Evolutionary conservation across 2,113 vertebrate species (phyloP).

Genomic region (Sialia sialis): DNA sequence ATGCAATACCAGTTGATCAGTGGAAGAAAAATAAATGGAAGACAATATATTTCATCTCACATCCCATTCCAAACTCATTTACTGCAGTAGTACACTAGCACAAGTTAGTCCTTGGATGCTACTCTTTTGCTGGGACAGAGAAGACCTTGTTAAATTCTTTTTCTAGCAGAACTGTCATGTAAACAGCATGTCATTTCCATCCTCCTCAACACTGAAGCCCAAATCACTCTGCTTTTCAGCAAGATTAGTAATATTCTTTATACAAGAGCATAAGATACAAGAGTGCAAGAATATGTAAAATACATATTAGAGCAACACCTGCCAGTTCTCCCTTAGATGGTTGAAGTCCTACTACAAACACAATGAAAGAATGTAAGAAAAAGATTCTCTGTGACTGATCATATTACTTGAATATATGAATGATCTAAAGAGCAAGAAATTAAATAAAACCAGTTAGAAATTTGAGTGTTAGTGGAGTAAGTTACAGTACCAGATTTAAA

Average conservation of each 20-base stretch:
- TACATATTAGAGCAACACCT: not conserved
- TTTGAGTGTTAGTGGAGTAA: not conserved
- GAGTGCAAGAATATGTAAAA: not conserved
- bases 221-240: not conserved
- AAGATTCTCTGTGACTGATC: not conserved
- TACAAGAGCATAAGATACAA: not conserved
- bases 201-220: not conserved
- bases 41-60: not conserved
- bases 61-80: not conserved
- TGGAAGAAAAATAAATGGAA: not conserved
- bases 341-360: not conserved
- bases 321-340: not conserved
- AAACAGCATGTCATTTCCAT: not conserved
- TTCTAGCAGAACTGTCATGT: not conserved
- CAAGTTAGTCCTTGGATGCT: not conserved
- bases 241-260: not conserved
- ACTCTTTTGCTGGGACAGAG: not conserved
- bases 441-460: slow-evolving; percentile 7
- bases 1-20: not conserved
- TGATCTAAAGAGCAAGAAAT: not conserved
- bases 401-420: not conserved
- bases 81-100: rapidly evolving
- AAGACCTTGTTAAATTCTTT: not conserved
- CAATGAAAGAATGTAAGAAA: not conserved
- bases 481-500: not conserved